Conservation (phyloP, 2,113 vertebrate species). For the Burhinus bistriatus region DNA sequence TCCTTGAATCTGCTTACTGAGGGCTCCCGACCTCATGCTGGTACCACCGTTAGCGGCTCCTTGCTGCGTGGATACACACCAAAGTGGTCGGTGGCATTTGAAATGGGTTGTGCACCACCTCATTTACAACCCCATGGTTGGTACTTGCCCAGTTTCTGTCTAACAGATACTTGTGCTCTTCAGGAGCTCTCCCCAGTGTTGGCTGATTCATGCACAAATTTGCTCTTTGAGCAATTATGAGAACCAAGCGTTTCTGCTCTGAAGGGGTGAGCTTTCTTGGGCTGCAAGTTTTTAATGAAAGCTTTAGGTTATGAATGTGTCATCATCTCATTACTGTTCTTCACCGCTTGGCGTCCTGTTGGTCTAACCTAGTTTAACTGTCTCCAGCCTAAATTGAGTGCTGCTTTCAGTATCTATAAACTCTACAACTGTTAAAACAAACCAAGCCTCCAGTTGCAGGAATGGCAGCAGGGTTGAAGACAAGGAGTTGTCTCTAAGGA, state of each 20-base stretch:
- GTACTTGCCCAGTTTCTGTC: neutral
- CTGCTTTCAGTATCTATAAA: slow-evolving; percentile 33
- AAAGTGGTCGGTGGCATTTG: neutral
- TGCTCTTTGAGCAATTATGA: neutral
- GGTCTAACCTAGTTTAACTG: neutral
- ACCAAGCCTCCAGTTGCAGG: neutral
- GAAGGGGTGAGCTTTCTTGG: neutral
- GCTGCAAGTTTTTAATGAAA: neutral
- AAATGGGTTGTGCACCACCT: neutral
- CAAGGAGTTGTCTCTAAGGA: slow-evolving; percentile 1
- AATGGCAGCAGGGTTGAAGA: neutral
- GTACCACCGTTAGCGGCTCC: neutral
- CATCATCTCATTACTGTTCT: neutral
- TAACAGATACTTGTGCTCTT: neutral
- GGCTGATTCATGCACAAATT: neutral
- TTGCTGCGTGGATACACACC: fast-evolving
- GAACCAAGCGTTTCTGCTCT: neutral
- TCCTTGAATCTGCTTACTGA: neutral
- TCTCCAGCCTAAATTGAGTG: slow-evolving; percentile 14
- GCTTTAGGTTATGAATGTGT: slow-evolving; percentile 6
- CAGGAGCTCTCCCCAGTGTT: neutral
- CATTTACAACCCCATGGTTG: neutral
- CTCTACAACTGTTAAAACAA: neutral
- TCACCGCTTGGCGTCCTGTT: neutral
- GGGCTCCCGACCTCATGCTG: neutral